phyloP scores from a whole-genome alignment of 1,140 invertebrate species.

The Cataglyphis hispanica region DNA sequence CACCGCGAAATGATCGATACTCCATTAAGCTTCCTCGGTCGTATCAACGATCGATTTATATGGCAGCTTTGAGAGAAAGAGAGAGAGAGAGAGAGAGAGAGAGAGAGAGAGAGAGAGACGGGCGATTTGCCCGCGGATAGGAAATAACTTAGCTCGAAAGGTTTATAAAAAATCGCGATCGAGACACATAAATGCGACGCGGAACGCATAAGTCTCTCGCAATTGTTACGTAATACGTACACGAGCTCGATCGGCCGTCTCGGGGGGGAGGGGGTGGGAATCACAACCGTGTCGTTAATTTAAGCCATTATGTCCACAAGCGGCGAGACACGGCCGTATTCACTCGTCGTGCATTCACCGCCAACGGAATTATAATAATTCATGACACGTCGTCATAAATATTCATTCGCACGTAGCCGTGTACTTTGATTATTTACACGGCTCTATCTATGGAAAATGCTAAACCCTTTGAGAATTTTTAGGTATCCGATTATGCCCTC shows the following conservation, averaged over 20 bases:
- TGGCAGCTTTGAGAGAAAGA: not conserved
- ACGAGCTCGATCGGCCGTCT: not conserved
- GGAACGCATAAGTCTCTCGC: not conserved
- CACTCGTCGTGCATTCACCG: slow-evolving; percentile 26
- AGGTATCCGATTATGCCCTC: slow-evolving; percentile 69
- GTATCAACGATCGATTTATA: slow-evolving; percentile 30
- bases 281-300: not conserved
- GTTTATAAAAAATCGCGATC: slow-evolving; percentile 18
- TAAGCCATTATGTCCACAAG: slow-evolving; percentile 44
- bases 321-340: slow-evolving; percentile 15
- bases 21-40: slow-evolving; percentile 25
- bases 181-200: slow-evolving; percentile 22
- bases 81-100: too few relatives aligned
- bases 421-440: slow-evolving; percentile 64
- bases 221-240: slow-evolving; percentile 35
- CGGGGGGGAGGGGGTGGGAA: not conserved
- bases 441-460: slow-evolving; percentile 39
- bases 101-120: not conserved
- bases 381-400: slow-evolving; percentile 61
- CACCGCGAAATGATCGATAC: slow-evolving; percentile 26
- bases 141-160: slow-evolving; percentile 27
- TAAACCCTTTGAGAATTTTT: slow-evolving; percentile 43
- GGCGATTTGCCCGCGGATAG: slow-evolving; percentile 25
- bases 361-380: slow-evolving; percentile 69
- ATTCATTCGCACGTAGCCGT: slow-evolving; percentile 57